phyloP scores from a whole-genome alignment of 2,113 vertebrate genomes.

The Murina feae region DNA sequence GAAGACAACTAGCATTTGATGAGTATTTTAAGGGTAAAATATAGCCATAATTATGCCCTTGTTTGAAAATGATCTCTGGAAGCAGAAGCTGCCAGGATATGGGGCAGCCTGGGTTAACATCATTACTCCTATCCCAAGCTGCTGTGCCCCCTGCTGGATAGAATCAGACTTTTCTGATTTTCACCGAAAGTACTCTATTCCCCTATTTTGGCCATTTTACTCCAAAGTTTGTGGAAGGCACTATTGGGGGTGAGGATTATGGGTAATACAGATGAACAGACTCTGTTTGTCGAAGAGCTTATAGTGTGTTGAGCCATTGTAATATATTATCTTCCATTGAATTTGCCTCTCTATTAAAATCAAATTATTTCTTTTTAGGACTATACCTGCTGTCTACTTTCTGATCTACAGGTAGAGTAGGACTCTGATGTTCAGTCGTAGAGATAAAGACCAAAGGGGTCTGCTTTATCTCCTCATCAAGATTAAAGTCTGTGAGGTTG shows the following conservation, averaged over 20 bases:
- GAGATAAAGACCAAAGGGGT: not conserved
- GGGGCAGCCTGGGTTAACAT: not conserved
- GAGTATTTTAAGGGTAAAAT: slow-evolving; percentile 33
- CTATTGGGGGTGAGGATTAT: not conserved
- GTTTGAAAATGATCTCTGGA: not conserved
- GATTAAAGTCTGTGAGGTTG: slow-evolving; percentile 30
- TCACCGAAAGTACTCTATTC: not conserved
- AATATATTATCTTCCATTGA: not conserved
- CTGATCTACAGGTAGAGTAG: not conserved
- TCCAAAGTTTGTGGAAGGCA: not conserved
- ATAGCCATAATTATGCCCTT: not conserved
- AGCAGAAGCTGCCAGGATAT: slow-evolving; percentile 10
- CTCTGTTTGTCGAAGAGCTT: not conserved
- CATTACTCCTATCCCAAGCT: not conserved
- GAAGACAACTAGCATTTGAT: slow-evolving; percentile 11
- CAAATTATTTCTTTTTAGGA: not conserved
- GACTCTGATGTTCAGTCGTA: not conserved
- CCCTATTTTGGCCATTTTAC: not conserved
- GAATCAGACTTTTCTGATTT: slow-evolving; percentile 4
- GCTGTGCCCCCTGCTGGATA: slow-evolving; percentile 64
- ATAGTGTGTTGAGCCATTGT: not conserved
- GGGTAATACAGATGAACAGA: not conserved
- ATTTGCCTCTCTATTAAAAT: slow-evolving; percentile 39
- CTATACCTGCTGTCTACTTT: not conserved
- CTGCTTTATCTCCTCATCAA: not conserved